Base-by-base conservation (phyloP, 2,113 vertebrate species). In the Xiphophorus maculatus region DNA sequence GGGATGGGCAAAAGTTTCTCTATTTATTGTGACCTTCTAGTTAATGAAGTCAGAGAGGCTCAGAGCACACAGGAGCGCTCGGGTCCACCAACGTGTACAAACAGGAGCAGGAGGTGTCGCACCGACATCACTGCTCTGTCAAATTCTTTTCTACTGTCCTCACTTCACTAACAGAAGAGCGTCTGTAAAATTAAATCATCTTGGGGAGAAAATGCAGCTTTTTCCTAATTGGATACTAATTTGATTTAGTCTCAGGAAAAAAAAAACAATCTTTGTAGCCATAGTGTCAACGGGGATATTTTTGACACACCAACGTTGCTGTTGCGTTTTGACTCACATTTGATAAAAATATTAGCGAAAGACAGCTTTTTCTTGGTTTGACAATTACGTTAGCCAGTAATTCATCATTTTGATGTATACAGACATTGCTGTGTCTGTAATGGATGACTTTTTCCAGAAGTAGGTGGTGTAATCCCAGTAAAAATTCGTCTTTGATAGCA, bases 11-110 rank as follows among this genome's bases (percentile, higher is more conserved):
- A 83, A 90, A 73, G 74, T 48, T 73, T 87, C 62, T 77, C 62
- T 58, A 58, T 88, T 77, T 80, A 83, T 89, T 83, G 80, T 73
- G 68, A 82, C 74, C 74, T 78, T 74, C 84, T 30, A 22, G 69
- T 72, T 87, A 83, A 87, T 88, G 78, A 88, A 88, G 79, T 77
- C 80, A 68, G 84, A 68, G 78, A 89, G 79, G 58, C 73, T 70
- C 77, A 17, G 63, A 83, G 83, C 69, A 72, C 81, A 74, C 78
- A 67, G 64, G 14, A 67, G 58, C 64, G 27, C 68, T 82, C 71
- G 28, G 62, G 40, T 74, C 40, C 63, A 54, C 64, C 63, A 81
- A 79, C 74, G 63, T 63, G 42, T 67, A 63, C 81, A 84, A 82
- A 76, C 76, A 81, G 72, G 28, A 73, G 32, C 62, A 60, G 71